Evolutionary conservation across 2,797 vertebrate genomes (phyloP), one percentile per base, ranked within the genome.

Genomic region (Paratrypauchen microcephalus): DNA sequence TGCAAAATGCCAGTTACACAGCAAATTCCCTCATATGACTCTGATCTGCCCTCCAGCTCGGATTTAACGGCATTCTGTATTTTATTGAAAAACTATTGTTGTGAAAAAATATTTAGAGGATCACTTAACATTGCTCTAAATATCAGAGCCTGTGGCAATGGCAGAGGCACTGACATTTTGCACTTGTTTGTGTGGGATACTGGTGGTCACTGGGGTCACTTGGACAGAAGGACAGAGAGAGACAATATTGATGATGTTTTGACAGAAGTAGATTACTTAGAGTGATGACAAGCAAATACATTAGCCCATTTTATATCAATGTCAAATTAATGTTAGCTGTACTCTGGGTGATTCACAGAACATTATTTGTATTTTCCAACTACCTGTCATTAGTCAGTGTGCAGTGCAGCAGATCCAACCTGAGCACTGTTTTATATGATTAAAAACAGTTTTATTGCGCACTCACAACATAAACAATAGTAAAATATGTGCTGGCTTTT

Each of bases 161-260:
- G 77, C 68, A 84, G 68, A 8, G 60, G 61, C 6, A 18, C 65
- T 45, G 64, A 68, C 68, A 76, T 81, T 72, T 83, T 78, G 75
- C 78, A 70, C 75, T 71, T 71, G 74, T 68, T 80, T 65, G 71
- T 66, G 63, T 11, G 62, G 63, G 61, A 15, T 39, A 30, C 23
- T 65, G 64, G 24, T 13, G 47, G 47, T 67, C 61, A 69, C 71
- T 66, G 69, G 70, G 81, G 84, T 84, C 85, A 87, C 55, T 75
- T 23, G 48, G 69, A 79, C 78, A 79, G 69, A 71, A 56, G 24
- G 56, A 75, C 64, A 71, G 48, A 69, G 60, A 69, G 60, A 19
- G 50, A 76, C 65, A 65, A 60, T 65, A 78, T 72, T 80, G 69
- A 84, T 79, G 73, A 79, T 30, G 71, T 54, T 74, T 63, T 78